Percentiles rank a stretch among this genome's conserved stretches.
Conservation (phyloP, 1,140 invertebrate genomes). For the Megalonaias nervosa region DNA sequence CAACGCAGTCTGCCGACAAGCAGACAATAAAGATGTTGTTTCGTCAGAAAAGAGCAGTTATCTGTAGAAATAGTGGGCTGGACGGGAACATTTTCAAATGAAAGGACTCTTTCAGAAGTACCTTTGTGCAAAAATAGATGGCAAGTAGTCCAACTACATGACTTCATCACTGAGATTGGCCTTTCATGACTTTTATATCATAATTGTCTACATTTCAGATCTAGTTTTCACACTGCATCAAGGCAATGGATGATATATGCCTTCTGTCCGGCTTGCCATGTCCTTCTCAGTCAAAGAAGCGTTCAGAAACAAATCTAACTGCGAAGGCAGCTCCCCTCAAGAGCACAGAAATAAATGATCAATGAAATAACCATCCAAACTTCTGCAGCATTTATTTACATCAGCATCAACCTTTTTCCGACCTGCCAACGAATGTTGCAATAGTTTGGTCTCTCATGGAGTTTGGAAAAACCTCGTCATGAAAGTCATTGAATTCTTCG, state of each 20-base stretch:
- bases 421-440: no score
- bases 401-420: not conserved
- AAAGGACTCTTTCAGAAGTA: conserved; percentile 5
- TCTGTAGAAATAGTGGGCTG: conserved; percentile 7
- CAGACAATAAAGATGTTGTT: not conserved
- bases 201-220: not conserved
- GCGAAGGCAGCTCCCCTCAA: not conserved
- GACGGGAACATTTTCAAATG: conserved; percentile 15
- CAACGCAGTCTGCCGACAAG: not conserved
- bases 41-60: not conserved
- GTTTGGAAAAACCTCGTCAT: not conserved
- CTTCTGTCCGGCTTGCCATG: not conserved
- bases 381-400: not conserved
- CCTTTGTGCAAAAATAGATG: conserved; percentile 9
- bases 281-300: conserved; percentile 1
- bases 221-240: conserved; percentile 12
- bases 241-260: conserved; percentile 8
- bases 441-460: not conserved
- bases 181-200: not conserved
- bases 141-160: conserved; percentile 7
- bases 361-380: conserved; percentile 8
- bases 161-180: not conserved
- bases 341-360: conserved; percentile 16
- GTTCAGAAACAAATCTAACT: not conserved
- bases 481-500: conserved; percentile 18